Evolutionary conservation across 2,888 invertebrate species (phyloP).

Genomic region (Nephrocerus scutellatus): DNA sequence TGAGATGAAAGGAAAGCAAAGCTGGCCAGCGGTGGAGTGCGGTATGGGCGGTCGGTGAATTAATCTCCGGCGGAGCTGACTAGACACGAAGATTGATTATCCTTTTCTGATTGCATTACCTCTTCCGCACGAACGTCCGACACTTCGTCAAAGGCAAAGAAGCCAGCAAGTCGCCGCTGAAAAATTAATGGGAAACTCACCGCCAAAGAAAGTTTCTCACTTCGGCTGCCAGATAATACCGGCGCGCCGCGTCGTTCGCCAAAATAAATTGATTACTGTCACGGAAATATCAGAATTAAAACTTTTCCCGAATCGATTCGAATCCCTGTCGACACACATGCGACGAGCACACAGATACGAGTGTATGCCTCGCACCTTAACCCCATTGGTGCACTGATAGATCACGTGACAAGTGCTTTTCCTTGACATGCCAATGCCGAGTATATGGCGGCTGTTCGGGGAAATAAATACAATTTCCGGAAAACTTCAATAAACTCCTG

Average conservation of each 20-base stretch:
- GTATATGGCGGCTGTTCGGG: slow-evolving; percentile 17
- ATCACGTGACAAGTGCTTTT: slow-evolving; percentile 20
- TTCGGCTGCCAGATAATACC: neutral
- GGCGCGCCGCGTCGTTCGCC: neutral
- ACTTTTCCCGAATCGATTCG: slow-evolving; percentile 23
- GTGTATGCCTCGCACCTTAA: too few relatives aligned
- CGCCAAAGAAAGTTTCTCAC: slow-evolving; percentile 9
- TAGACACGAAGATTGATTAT: slow-evolving; percentile 31
- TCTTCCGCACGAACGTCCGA: too few relatives aligned
- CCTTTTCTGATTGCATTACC: neutral
- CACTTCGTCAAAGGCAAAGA: slow-evolving; percentile 28
- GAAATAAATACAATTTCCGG: slow-evolving; percentile 32
- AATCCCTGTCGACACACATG: slow-evolving; percentile 7
- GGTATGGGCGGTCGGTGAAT: slow-evolving; percentile 9
- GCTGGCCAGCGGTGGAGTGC: slow-evolving; percentile 14
- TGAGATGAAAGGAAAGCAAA: too few relatives aligned
- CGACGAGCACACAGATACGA: neutral
- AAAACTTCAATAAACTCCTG: too few relatives aligned
- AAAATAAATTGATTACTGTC: slow-evolving; percentile 48
- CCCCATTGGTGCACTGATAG: too few relatives aligned
- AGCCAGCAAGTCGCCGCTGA: slow-evolving; percentile 8
- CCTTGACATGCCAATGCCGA: slow-evolving; percentile 3
- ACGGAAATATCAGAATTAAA: slow-evolving; percentile 40
- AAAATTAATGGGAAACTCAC: slow-evolving; percentile 20
- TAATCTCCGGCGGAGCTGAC: slow-evolving; percentile 19